Base-by-base conservation (phyloP, 2,113 vertebrate genomes). In the Felis catus region DNA sequence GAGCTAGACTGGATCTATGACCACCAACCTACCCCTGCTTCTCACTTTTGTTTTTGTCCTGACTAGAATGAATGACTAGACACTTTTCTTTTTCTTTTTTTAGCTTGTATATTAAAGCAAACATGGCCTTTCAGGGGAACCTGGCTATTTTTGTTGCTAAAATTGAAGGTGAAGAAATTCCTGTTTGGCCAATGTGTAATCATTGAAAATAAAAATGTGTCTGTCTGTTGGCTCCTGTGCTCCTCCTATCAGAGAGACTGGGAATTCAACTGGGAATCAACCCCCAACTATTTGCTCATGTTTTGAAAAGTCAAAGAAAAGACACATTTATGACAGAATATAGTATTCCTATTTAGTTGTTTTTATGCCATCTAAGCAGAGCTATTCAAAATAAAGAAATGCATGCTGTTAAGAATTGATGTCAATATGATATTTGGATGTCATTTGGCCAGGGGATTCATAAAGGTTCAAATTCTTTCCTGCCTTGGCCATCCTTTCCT, bases 81-180 rank as follows among this genome's bases (percentile, higher is more conserved):
- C 13, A 27, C 11, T 31, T 58, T 25, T 68, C 7, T 14, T 36
- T 71, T 48, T 41, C 19, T 19, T n/a, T 81, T 78, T 73, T 36
- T 36, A 79, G 15, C 27, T 70, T 74, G 9, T 41, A 41, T 94
- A 58, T 23, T 76, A 95, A 88, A 45, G 13, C 55, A 9, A 96
- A 74, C 53, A 18, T 92, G 68, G n/a, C 66, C 29, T 96, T 86
- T 68, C 55, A 88, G 41, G 79, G 66, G 48, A 92, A 65, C 80
- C 11, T 84, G 27, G 41, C 18, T 96, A n/a, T 94, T 94, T 95
- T 92, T 92, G 7, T 73, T 92, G 65, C 41, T 93, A 31, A 88
- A 92, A 66, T 36, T 92, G 36, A 89, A 86, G 61, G 71, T n/a
- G 80, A 93, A 96, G 66, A 73, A 92, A 83, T 51, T 71, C 63